Conservation (phyloP, 2,888 invertebrate genomes). For the Xestia rhomboidea region DNA sequence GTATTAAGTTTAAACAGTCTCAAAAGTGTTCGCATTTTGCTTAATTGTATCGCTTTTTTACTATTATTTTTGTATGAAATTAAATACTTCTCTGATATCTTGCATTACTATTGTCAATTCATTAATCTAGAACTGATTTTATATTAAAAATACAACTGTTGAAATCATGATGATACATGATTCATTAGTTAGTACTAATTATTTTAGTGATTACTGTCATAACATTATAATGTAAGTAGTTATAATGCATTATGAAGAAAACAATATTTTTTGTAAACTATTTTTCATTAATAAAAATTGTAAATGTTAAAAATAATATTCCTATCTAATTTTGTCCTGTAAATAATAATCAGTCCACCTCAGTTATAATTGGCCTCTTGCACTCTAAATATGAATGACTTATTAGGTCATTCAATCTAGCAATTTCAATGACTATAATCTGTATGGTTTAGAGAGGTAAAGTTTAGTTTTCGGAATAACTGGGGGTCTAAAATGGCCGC, state of each 20-base stretch:
- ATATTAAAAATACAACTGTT: constrained; percentile 1
- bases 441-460: too few relatives aligned
- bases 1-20: constrained; percentile 48
- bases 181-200: constrained; percentile 27
- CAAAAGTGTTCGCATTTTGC: constrained; percentile 35
- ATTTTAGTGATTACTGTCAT: constrained; percentile 33
- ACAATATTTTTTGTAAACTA: constrained; percentile 58
- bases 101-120: constrained; percentile 31
- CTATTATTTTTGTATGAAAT: constrained; percentile 30
- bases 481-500: too few relatives aligned
- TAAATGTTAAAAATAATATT: constrained; percentile 1
- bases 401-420: too few relatives aligned
- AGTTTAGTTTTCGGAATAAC: too few relatives aligned
- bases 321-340: not conserved
- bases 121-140: not conserved
- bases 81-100: constrained; percentile 3
- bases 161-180: constrained; percentile 15
- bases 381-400: too few relatives aligned
- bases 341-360: too few relatives aligned
- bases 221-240: constrained; percentile 38
- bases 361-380: too few relatives aligned
- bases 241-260: constrained; percentile 37
- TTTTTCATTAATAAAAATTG: constrained; percentile 57
- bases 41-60: constrained; percentile 16
- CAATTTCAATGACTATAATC: too few relatives aligned